These are phyloP conservation scores for Calliopum simillimum DNA, from an alignment of 2,888 invertebrate genomes.

Conservation along the genomic window DNA sequence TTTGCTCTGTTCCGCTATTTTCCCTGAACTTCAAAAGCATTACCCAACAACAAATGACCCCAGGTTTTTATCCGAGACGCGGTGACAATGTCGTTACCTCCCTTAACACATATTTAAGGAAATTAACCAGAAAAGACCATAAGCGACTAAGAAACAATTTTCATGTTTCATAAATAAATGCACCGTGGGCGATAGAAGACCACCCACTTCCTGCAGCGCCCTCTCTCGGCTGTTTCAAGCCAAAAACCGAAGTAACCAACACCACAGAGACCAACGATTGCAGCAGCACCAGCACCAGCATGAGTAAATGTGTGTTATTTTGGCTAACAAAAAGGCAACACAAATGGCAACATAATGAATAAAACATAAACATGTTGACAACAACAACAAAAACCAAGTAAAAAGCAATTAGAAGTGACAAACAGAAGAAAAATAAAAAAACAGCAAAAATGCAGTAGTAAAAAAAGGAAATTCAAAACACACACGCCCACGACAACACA, in stretches of 20 bases:
- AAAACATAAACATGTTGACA: conserved; percentile 6
- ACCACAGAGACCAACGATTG: neutral
- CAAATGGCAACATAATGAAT: neutral
- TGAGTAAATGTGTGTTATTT: neutral
- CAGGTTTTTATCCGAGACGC: no score
- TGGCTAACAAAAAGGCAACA: neutral
- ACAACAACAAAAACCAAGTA: conserved; percentile 4
- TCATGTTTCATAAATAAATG: conserved; percentile 20
- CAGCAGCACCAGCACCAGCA: neutral
- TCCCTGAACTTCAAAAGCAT: no score
- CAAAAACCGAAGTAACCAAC: neutral
- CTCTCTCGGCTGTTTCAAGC: neutral
- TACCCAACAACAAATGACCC: no score
- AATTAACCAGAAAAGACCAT: conserved; percentile 18
- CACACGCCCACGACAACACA: conserved; percentile 1
- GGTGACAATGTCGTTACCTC: neutral
- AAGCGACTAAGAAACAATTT: conserved; percentile 24
- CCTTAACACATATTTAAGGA: conserved; percentile 26
- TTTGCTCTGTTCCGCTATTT: no score
- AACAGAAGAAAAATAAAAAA: neutral
- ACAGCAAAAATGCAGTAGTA: neutral
- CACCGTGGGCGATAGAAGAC: neutral
- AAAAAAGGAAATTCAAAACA: conserved; percentile 5
- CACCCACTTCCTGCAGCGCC: neutral
- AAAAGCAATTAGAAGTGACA: conserved; percentile 29